Evolutionary conservation across 2,888 invertebrate species (phyloP).

Genomic region (Metacarcinus magister): DNA sequence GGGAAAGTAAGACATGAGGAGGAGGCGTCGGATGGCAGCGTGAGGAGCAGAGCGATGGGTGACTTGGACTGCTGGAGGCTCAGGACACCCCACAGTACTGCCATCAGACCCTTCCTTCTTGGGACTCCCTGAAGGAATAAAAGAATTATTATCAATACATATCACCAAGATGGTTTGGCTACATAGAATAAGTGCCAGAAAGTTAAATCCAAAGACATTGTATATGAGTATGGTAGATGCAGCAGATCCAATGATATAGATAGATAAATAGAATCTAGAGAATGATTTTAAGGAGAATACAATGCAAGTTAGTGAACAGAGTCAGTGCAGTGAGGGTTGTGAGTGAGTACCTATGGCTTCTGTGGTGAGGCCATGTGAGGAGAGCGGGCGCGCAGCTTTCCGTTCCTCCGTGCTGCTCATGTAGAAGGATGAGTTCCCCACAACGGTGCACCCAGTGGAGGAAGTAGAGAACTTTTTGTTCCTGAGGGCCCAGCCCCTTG

Average conservation of each 20-base stretch:
- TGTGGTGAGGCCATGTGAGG: conserved; percentile 74
- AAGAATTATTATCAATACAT: neutral
- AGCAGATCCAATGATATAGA: too few species aligned
- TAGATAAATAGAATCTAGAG: too few species aligned
- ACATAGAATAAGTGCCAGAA: too few species aligned
- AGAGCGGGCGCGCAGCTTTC: conserved; percentile 74
- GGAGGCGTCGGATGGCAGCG: conserved; percentile 87
- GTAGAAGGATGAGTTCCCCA: conserved; percentile 84
- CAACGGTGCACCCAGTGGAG: conserved; percentile 84
- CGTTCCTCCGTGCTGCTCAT: conserved; percentile 83
- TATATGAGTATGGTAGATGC: too few species aligned
- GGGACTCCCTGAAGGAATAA: conserved; percentile 76
- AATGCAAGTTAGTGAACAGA: too few species aligned
- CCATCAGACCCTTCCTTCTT: conserved; percentile 81
- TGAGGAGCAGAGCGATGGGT: conserved; percentile 83
- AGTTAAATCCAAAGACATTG: too few species aligned
- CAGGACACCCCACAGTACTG: conserved; percentile 11
- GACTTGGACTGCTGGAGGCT: conserved; percentile 80
- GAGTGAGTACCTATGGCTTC: conserved; percentile 71
- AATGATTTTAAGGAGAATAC: too few species aligned
- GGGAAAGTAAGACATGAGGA: conserved; percentile 98
- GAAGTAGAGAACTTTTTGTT: conserved; percentile 87
- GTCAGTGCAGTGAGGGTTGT: too few species aligned
- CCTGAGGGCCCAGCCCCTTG: conserved; percentile 89
- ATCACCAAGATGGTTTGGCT: too few species aligned